These are phyloP conservation scores for Rhabdornis inornatus DNA, from an alignment of 2,113 vertebrate species.

Conservation along the genomic window DNA sequence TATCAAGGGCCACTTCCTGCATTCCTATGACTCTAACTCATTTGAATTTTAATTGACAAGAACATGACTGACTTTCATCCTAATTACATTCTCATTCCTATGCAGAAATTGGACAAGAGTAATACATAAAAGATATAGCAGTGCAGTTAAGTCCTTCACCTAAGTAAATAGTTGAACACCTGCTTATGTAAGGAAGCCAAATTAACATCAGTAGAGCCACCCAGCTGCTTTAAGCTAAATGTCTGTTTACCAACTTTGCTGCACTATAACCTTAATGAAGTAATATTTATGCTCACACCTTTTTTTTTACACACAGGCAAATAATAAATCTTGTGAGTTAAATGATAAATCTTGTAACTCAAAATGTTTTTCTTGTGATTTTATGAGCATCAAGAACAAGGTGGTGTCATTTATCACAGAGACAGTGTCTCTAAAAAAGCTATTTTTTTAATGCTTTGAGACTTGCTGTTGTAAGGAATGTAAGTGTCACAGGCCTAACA, in stretches of 20 bases:
- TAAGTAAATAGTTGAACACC: neutral
- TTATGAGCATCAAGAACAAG: neutral
- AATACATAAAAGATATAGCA: neutral
- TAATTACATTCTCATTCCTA: neutral
- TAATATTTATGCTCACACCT: neutral
- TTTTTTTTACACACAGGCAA: neutral
- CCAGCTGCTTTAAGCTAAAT: neutral
- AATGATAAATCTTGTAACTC: neutral
- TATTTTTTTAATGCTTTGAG: neutral
- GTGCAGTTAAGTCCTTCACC: neutral
- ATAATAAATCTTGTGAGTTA: neutral
- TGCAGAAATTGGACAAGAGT: neutral
- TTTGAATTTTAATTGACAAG: neutral
- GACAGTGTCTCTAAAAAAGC: neutral
- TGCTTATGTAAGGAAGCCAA: neutral
- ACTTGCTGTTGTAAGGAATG: neutral
- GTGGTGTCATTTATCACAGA: neutral
- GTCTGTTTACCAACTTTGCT: neutral
- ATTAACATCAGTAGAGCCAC: neutral
- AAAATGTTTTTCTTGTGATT: neutral
- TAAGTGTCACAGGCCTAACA: neutral
- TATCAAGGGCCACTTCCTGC: neutral
- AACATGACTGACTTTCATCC: neutral
- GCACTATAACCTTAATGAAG: neutral
- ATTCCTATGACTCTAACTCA: neutral